A percentile compares a stretch with the other conserved stretches of the same genome.
Conservation (phyloP, 92 coral and sea anemone species). For the Hydrozoanthus gracilis region DNA sequence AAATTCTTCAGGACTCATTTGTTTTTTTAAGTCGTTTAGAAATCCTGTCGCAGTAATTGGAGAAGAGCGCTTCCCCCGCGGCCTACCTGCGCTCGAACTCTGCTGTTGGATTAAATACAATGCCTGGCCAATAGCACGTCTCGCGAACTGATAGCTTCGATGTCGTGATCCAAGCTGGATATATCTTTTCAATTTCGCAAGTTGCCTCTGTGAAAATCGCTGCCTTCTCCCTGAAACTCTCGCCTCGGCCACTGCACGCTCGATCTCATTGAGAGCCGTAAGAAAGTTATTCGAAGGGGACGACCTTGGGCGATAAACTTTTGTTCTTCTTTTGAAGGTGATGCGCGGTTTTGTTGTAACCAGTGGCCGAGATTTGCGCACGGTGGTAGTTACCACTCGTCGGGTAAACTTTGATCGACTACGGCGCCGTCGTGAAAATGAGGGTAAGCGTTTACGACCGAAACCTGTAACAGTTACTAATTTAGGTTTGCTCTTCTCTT, state of each 20-base stretch:
- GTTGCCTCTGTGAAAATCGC: slow-evolving; percentile 5
- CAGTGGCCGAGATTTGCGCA: not conserved
- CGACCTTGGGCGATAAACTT: slow-evolving; percentile 63
- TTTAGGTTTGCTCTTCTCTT: slow-evolving; percentile 2
- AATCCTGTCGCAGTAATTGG: slow-evolving; percentile 63
- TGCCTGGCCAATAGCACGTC: slow-evolving; percentile 62
- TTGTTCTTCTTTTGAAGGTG: slow-evolving; percentile 47
- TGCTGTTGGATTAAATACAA: slow-evolving; percentile 50
- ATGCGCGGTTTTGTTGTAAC: slow-evolving; percentile 14
- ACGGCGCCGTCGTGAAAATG: not conserved
- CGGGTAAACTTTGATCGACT: not conserved
- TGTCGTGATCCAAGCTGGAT: slow-evolving; percentile 52
- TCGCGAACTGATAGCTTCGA: slow-evolving; percentile 60
- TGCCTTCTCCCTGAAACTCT: slow-evolving; percentile 42
- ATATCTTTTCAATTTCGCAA: slow-evolving; percentile 30
- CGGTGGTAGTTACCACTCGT: not conserved
- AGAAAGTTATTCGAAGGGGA: slow-evolving; percentile 85
- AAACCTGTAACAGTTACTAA: too few species aligned
- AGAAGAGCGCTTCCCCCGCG: slow-evolving; percentile 66
- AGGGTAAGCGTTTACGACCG: not conserved
- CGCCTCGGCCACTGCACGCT: slow-evolving; percentile 79
- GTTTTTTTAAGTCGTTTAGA: slow-evolving; percentile 62
- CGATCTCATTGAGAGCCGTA: slow-evolving; percentile 79
- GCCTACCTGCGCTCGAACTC: not conserved
- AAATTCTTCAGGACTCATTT: slow-evolving; percentile 67